Evolutionary conservation across 2,888 invertebrate species (phyloP).

Genomic region (Lithophane leautieri): DNA sequence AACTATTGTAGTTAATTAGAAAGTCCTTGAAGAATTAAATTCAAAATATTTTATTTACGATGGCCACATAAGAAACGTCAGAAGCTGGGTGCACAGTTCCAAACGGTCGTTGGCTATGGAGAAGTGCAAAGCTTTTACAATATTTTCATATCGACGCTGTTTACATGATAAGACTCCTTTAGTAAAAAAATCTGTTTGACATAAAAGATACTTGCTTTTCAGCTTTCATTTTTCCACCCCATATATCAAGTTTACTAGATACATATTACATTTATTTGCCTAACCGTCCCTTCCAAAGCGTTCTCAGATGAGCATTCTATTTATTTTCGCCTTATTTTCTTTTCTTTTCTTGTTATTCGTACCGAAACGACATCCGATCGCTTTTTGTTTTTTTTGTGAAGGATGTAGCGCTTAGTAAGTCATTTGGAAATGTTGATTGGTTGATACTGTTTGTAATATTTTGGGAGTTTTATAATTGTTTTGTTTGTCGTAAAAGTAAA

Average conservation of each 20-base stretch:
- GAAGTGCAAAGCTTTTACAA: neutral
- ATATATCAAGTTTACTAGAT: constrained; percentile 30
- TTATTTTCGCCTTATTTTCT: constrained; percentile 41
- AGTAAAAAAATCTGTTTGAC: neutral
- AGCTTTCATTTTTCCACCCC: neutral
- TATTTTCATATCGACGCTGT: neutral
- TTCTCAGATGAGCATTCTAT: constrained; percentile 42
- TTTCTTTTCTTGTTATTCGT: constrained; percentile 34
- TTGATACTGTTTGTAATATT: constrained; percentile 10
- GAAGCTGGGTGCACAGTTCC: neutral
- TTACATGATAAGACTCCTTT: neutral
- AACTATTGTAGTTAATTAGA: too few relatives aligned
- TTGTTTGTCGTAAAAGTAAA: neutral
- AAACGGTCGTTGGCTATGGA: neutral
- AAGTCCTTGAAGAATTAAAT: too few relatives aligned
- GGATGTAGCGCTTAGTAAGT: constrained; percentile 2
- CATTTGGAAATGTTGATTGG: constrained; percentile 18
- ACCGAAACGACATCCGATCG: constrained; percentile 28
- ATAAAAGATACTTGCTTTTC: constrained; percentile 46
- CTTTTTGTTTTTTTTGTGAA: constrained; percentile 20
- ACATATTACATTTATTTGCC: constrained; percentile 40
- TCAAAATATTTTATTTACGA: too few relatives aligned
- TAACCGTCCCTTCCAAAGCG: constrained; percentile 30
- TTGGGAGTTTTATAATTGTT: neutral
- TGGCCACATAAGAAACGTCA: constrained; percentile 62